Evolutionary conservation across 2,797 vertebrate genomes (phyloP).

Genomic region (Fringilla coelebs): DNA sequence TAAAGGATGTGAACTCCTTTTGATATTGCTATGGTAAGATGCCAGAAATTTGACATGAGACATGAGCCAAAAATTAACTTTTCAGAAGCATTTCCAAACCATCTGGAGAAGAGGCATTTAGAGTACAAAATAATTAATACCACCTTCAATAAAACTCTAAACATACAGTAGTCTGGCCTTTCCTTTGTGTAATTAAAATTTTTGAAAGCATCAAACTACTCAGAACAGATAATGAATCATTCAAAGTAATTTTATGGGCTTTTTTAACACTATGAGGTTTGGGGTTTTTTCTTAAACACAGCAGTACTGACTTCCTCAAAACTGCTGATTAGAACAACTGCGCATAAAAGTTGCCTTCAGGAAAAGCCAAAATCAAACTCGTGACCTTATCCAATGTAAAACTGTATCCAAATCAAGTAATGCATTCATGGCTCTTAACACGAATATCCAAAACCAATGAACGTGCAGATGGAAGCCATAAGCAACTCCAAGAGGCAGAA

Average conservation of each 20-base stretch:
- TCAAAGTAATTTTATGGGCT: background rate
- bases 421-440: background rate
- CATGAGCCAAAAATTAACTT: conserved; percentile 39
- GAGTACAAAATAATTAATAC: conserved; percentile 52
- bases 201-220: background rate
- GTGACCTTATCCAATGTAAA: background rate
- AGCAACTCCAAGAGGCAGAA: background rate
- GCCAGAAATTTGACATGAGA: conserved; percentile 41
- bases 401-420: background rate
- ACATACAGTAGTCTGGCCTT: conserved; percentile 29
- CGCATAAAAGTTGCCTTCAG: background rate
- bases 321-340: background rate
- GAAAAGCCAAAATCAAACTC: background rate
- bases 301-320: background rate
- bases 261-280: background rate
- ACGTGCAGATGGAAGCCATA: conserved; percentile 44
- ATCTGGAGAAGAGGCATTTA: conserved; percentile 41
- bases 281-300: background rate
- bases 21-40: background rate
- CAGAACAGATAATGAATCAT: background rate
- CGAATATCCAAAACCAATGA: background rate
- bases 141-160: conserved; percentile 23
- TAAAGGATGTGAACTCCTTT: conserved; percentile 14
- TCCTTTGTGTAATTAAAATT: conserved; percentile 25
- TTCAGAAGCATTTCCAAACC: conserved; percentile 65